These are phyloP conservation scores for Aporophyla nigra DNA, from an alignment of 2,888 invertebrate genomes.

Conservation along the genomic window DNA sequence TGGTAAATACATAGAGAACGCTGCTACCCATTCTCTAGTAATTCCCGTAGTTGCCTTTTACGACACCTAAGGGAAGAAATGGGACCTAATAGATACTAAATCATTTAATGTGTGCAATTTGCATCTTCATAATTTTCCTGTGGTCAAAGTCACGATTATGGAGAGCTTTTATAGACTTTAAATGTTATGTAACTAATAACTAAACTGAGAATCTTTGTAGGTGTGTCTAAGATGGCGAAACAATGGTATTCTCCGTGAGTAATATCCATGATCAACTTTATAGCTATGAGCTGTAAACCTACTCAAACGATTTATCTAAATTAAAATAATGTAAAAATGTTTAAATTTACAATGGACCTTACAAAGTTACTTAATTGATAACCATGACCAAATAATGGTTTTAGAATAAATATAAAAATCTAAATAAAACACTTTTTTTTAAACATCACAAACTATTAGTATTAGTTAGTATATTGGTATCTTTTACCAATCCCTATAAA, in stretches of 20 bases:
- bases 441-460: neutral
- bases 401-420: neutral
- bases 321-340: conserved; percentile 8
- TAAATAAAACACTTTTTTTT: no score
- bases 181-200: conserved; percentile 18
- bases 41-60: no score
- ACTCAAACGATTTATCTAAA: conserved; percentile 36
- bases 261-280: conserved; percentile 46
- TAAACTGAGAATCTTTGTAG: conserved; percentile 13
- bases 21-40: no score
- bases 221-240: conserved; percentile 30
- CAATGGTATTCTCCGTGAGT: conserved; percentile 43
- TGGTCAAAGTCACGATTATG: neutral
- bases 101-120: neutral
- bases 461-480: neutral
- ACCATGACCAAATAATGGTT: neutral
- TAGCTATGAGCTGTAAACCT: conserved; percentile 29
- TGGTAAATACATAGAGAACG: no score
- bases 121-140: neutral
- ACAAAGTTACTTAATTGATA: neutral
- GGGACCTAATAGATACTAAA: no score
- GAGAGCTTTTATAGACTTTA: neutral
- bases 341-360: neutral
- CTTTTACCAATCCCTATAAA: neutral
- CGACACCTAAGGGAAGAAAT: no score